Evolutionary conservation across 2,113 vertebrate species (phyloP), one percentile per base, ranked within the genome.

Genomic region (Thalassoma bifasciatum): DNA sequence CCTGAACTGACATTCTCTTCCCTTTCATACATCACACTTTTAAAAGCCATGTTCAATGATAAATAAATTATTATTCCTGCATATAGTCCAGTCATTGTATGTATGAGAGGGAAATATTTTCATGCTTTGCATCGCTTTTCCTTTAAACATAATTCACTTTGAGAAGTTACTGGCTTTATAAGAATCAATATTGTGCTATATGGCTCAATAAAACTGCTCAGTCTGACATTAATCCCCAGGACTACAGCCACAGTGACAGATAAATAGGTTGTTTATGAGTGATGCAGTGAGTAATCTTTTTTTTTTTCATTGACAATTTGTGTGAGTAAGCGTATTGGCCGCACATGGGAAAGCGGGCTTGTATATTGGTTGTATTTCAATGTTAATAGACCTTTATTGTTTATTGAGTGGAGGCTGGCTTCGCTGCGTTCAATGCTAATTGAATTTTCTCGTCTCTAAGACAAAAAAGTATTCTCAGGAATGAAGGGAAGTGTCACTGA

Each of bases 311-410:
- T 81, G 24, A 50, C 37, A 54, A 47, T 88, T 79, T 54, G 73
- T 81, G 30, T 78, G 61, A 81, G 44, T 65, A 73, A 86, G 71
- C 79, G 83, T 78, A 82, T 89, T 84, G 73, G 47, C 54, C 79
- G 54, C 65, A 58, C 5, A 23, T 82, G 74, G 80, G 77, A 83
- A 81, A 77, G 76, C 76, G 57, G 51, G 51, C 64, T 83, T 82
- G 71, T 86, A 86, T 83, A 84, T 88, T 77, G 85, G 71, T 80
- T 89, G 64, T 87, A 85, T 89, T 84, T 90, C 82, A 85, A 47
- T 81, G 82, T 89, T 89, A 88, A 92, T 84, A 87, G 81, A 85
- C 76, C 72, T 80, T 90, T 84, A 88, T 88, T 89, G 81, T 91
- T 92, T 88, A 89, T 89, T 86, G 85, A 89, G 83, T 87, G 72